Evolutionary conservation across 1,140 invertebrate genomes (phyloP).

Genomic region (Metopolophium dirhodum): DNA sequence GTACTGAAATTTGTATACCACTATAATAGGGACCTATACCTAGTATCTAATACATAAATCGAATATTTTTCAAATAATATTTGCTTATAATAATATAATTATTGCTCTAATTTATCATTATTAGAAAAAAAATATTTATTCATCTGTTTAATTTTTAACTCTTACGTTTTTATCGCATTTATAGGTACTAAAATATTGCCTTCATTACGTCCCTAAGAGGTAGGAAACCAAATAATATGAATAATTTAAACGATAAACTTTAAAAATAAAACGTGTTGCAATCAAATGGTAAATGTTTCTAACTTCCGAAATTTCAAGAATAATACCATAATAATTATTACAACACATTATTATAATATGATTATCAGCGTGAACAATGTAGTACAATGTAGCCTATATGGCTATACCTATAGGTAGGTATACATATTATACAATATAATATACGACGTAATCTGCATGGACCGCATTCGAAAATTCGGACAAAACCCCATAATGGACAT

Average conservation of each 20-base stretch:
- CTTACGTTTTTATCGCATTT: neutral
- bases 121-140: too few species aligned
- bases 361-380: too few species aligned
- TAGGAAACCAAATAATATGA: neutral
- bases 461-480: neutral
- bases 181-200: too few species aligned
- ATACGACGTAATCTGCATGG: neutral
- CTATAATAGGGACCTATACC: too few species aligned
- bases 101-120: neutral
- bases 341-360: too few species aligned
- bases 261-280: too few species aligned
- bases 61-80: neutral
- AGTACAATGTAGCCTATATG: too few species aligned
- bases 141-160: neutral
- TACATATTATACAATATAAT: neutral
- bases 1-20: too few species aligned
- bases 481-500: neutral
- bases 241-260: neutral
- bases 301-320: neutral
- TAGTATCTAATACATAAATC: too few species aligned
- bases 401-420: neutral
- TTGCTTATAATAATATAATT: neutral
- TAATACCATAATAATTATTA: neutral
- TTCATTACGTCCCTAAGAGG: too few species aligned
- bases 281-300: neutral